Percentiles rank a stretch among this genome's conserved stretches.
Conservation (phyloP, 1,140 invertebrate species). For the Lepidurus arcticus region DNA sequence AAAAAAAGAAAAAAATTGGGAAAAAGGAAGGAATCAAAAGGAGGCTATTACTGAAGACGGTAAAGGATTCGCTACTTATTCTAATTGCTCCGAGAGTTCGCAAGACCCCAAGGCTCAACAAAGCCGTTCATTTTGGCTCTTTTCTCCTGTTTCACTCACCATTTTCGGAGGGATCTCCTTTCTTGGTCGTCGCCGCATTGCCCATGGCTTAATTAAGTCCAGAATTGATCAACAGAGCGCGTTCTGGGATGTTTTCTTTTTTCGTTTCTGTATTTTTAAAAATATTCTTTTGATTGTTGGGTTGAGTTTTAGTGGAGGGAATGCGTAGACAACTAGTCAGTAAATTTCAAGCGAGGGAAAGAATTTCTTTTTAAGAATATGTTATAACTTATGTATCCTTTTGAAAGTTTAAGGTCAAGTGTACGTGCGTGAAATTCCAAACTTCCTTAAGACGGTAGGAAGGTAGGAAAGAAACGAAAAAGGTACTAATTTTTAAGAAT, state of each 20-base stretch:
- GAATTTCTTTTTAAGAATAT: too few species aligned
- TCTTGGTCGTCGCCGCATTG: conserved; percentile 59
- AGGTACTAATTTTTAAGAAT: neutral
- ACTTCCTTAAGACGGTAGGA: neutral
- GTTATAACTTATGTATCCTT: neutral
- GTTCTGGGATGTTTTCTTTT: too few species aligned
- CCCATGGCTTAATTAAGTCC: conserved; percentile 29
- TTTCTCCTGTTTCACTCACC: conserved; percentile 30
- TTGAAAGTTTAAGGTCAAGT: neutral
- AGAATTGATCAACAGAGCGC: neutral
- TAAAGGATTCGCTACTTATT: neutral
- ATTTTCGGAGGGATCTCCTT: conserved; percentile 36
- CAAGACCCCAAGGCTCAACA: neutral
- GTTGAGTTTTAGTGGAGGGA: too few species aligned
- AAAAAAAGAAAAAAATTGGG: neutral
- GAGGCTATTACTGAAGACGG: neutral
- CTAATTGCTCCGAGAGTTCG: neutral
- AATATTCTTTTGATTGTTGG: too few species aligned
- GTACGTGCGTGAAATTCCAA: conserved; percentile 1
- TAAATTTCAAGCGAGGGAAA: too few species aligned
- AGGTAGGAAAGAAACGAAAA: neutral
- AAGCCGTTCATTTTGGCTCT: conserved; percentile 10
- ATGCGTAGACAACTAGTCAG: too few species aligned
- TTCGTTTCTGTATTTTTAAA: too few species aligned
- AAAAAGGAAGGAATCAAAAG: neutral